Evolutionary conservation across 2,888 invertebrate species (phyloP).

Genomic region (Drosophila infuscata): DNA sequence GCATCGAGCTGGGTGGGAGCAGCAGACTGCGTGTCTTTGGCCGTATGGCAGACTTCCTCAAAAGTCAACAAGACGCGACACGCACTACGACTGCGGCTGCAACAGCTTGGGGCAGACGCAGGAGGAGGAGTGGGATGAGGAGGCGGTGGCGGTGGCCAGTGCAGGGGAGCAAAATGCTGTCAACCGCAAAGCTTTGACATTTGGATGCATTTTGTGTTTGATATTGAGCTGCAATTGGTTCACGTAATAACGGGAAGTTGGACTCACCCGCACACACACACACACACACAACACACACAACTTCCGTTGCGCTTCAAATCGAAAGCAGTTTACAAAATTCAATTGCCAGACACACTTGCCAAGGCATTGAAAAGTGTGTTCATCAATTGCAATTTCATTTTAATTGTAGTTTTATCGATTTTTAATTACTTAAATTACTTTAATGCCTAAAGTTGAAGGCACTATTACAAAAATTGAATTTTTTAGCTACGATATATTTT

Average conservation of each 20-base stretch:
- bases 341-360: conserved; percentile 19
- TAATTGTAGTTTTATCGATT: conserved; percentile 1
- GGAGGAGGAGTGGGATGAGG: not conserved
- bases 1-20: conserved; percentile 5
- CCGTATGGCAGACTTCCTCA: conserved; percentile 52
- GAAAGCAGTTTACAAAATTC: conserved; percentile 14
- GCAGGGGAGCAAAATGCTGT: conserved; percentile 15
- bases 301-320: conserved; percentile 34
- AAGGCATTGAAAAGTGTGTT: not conserved
- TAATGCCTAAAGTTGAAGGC: not conserved
- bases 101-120: not conserved
- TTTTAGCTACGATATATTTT: not conserved
- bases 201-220: conserved; percentile 56
- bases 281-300: conserved; percentile 11
- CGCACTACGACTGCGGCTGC: conserved; percentile 35
- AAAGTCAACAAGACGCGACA: conserved; percentile 35
- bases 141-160: not conserved
- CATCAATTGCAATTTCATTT: conserved; percentile 1
- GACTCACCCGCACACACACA: conserved; percentile 25
- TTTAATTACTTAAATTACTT: not conserved
- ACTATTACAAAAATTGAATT: not conserved
- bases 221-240: conserved; percentile 50
- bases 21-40: conserved; percentile 44
- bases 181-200: conserved; percentile 59
- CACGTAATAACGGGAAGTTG: conserved; percentile 58